Conservation (phyloP, 2,888 invertebrate species). For the Drosophila kambysellisi region DNA sequence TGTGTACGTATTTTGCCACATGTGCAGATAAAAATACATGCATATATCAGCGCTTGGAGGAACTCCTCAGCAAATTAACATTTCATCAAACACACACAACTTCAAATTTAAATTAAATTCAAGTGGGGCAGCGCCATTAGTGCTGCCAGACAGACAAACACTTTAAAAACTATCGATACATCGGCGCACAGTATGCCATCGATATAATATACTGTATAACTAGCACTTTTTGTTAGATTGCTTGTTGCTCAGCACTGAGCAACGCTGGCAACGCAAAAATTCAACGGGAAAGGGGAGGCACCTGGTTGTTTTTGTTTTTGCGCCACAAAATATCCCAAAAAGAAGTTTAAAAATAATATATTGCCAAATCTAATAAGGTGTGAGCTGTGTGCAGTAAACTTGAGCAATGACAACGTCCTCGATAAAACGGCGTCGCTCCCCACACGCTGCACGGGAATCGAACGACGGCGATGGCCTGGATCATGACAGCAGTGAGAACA, state of each 20-base stretch:
- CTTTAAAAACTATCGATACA: conserved; percentile 19
- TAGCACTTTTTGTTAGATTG: conserved; percentile 37
- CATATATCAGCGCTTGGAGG: background rate
- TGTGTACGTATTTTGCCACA: background rate
- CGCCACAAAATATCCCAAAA: conserved; percentile 27
- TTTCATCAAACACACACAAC: background rate
- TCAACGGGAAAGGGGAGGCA: conserved; percentile 48
- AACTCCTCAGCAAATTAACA: background rate
- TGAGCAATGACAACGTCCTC: conserved; percentile 78
- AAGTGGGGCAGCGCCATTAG: background rate
- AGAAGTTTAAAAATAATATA: conserved; percentile 35
- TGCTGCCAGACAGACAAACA: conserved; percentile 26
- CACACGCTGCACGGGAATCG: conserved; percentile 46
- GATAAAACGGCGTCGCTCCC: conserved; percentile 66
- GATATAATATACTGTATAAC: conserved; percentile 16
- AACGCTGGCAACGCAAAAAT: conserved; percentile 42
- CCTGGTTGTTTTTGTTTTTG: conserved; percentile 36
- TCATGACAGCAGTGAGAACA: conserved; percentile 10
- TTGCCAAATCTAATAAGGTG: conserved; percentile 12
- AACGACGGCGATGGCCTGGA: conserved; percentile 45
- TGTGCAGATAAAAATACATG: background rate
- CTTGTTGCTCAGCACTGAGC: conserved; percentile 39
- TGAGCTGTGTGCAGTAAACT: background rate
- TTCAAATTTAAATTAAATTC: conserved; percentile 10
- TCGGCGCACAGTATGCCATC: conserved; percentile 11